Conservation (phyloP, 2,113 vertebrate species). For the Nicator chloris region DNA sequence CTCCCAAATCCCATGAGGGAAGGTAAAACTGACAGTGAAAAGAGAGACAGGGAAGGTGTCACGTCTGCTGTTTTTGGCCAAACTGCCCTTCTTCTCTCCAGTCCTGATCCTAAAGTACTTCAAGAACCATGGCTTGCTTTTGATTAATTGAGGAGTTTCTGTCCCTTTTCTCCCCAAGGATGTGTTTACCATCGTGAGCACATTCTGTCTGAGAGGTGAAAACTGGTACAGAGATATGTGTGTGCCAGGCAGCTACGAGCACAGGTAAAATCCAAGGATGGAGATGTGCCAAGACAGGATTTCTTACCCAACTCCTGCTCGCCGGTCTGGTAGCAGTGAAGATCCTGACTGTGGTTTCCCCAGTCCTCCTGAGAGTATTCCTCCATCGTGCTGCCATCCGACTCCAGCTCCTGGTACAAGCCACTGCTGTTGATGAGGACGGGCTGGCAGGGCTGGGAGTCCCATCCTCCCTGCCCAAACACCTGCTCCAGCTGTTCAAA, state of each 20-base stretch:
- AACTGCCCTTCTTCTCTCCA: not conserved
- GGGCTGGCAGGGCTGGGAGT: slow-evolving; percentile 93
- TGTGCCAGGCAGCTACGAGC: fast-evolving
- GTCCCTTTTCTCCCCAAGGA: not conserved
- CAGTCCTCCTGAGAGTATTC: slow-evolving; percentile 97
- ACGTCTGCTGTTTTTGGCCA: not conserved
- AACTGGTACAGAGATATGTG: fast-evolving
- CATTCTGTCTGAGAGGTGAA: fast-evolving
- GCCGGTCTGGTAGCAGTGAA: slow-evolving; percentile 89
- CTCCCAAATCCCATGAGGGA: fast-evolving
- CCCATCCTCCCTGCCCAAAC: slow-evolving; percentile 98
- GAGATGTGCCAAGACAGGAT: not conserved
- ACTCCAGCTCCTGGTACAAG: slow-evolving; percentile 98
- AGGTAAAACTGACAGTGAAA: not conserved
- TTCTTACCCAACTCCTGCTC: slow-evolving; percentile 92
- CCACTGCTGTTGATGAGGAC: slow-evolving; percentile 99
- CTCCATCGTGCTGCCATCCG: slow-evolving; percentile 94
- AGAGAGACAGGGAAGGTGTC: not conserved
- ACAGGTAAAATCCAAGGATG: not conserved
- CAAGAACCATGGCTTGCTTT: not conserved
- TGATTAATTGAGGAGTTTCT: not conserved
- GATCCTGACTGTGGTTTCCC: slow-evolving; percentile 92
- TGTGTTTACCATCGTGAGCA: fast-evolving
- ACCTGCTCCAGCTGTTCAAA: slow-evolving; percentile 99
- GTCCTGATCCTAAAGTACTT: not conserved